Percentiles rank a stretch among this genome's conserved stretches.
These are phyloP conservation scores for Zelostemma sp. DNA, from an alignment of 1,140 invertebrate species.

Conservation along the genomic window DNA sequence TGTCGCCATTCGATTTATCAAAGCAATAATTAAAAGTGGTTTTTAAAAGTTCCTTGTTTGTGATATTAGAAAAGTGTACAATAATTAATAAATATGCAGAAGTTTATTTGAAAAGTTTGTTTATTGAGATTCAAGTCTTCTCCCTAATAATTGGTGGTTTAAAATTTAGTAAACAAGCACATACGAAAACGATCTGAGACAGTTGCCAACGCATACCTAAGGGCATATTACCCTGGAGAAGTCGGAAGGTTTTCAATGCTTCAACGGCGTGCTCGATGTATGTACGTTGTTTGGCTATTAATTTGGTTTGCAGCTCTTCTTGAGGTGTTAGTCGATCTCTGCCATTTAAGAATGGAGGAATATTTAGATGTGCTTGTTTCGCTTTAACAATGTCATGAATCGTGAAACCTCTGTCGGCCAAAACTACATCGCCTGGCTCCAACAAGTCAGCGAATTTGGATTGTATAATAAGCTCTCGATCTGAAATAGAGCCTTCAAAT, in stretches of 20 bases:
- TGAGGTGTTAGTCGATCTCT: slow-evolving; percentile 17
- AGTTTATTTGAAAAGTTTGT: too few species aligned
- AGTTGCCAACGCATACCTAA: slow-evolving; percentile 23
- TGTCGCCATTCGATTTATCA: slow-evolving; percentile 16
- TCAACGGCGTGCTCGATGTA: slow-evolving; percentile 45
- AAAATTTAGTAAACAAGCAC: slow-evolving; percentile 41
- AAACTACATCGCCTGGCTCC: slow-evolving; percentile 30
- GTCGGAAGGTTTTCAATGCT: slow-evolving; percentile 36
- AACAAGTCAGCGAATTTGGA: slow-evolving; percentile 28
- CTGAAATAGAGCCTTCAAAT: slow-evolving; percentile 29
- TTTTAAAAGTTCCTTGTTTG: too few species aligned
- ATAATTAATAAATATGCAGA: too few species aligned
- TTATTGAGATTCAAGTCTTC: too few species aligned
- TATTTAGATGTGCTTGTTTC: slow-evolving; percentile 36
- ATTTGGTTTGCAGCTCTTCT: slow-evolving; percentile 32
- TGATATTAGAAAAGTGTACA: too few species aligned
- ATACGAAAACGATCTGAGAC: slow-evolving; percentile 42
- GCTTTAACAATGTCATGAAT: slow-evolving; percentile 38
- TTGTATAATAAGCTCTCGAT: slow-evolving; percentile 31
- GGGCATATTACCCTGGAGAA: slow-evolving; percentile 30
- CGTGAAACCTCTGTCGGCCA: slow-evolving; percentile 17
- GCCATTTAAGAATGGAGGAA: slow-evolving; percentile 37
- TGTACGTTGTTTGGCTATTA: slow-evolving; percentile 28
- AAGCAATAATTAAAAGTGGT: too few species aligned
- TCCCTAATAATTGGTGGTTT: slow-evolving; percentile 21